Evolutionary conservation across 1,140 invertebrate species (phyloP).

Genomic region (Bombus vancouverensis): DNA sequence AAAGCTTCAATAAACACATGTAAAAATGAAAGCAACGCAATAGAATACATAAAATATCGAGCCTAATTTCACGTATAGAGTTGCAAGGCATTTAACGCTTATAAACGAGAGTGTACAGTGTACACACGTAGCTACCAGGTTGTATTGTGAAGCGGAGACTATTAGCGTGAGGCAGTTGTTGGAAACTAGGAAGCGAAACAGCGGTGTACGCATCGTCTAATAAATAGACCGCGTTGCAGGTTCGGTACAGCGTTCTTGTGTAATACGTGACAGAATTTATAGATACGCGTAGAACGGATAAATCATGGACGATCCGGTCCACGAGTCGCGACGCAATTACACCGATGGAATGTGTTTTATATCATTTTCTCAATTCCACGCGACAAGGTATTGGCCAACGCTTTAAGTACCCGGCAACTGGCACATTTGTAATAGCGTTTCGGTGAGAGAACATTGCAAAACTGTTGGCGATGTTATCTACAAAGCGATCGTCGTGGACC

Average conservation of each 20-base stretch:
- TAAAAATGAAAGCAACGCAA: neutral
- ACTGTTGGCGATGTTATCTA: constrained; percentile 51
- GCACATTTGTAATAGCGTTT: constrained; percentile 57
- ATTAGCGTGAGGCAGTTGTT: constrained; percentile 1
- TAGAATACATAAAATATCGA: neutral
- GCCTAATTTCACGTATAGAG: neutral
- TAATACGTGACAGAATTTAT: constrained; percentile 34
- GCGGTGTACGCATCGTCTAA: constrained; percentile 23
- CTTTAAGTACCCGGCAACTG: constrained; percentile 23
- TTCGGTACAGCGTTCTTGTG: constrained; percentile 3
- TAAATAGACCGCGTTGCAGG: constrained; percentile 26
- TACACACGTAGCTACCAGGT: neutral
- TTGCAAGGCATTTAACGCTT: neutral
- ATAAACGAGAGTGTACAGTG: too few relatives aligned
- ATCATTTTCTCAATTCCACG: constrained; percentile 50
- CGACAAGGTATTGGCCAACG: constrained; percentile 44
- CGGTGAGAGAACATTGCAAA: constrained; percentile 23
- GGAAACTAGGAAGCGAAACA: constrained; percentile 37
- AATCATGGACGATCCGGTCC: constrained; percentile 39
- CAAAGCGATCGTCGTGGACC: constrained; percentile 44
- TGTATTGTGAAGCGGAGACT: neutral
- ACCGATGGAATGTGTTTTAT: constrained; percentile 35
- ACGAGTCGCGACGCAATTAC: constrained; percentile 36
- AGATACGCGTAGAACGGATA: constrained; percentile 19
- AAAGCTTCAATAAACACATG: neutral